Conservation (phyloP, 2,113 vertebrate genomes). For the Candoia aspera region DNA sequence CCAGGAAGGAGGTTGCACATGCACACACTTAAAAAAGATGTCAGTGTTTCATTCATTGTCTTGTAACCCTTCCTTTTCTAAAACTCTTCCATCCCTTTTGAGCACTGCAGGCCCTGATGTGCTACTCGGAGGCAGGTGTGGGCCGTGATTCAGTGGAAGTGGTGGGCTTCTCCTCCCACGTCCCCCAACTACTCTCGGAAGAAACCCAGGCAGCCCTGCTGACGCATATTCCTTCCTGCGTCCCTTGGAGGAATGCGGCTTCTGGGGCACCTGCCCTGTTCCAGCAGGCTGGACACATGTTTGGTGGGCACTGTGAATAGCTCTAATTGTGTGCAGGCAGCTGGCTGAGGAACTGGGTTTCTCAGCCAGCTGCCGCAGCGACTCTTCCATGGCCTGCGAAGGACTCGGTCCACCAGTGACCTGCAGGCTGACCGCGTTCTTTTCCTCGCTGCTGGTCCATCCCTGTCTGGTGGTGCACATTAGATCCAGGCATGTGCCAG, state of each 20-base stretch:
- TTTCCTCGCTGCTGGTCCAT: accelerated
- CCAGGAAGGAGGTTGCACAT: not conserved
- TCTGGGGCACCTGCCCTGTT: not conserved
- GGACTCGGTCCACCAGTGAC: not conserved
- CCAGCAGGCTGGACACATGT: not conserved
- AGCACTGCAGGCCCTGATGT: too few species aligned
- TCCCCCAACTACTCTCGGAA: too few species aligned
- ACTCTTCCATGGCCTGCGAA: not conserved
- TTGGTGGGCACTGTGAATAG: not conserved
- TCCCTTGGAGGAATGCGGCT: not conserved
- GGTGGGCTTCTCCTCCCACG: too few species aligned
- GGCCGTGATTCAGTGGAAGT: too few species aligned
- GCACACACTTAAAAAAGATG: too few species aligned
- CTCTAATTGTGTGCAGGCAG: not conserved
- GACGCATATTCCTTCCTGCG: not conserved
- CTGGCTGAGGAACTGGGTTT: not conserved
- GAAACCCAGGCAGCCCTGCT: not conserved
- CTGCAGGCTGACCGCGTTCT: accelerated
- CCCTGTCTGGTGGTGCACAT: not conserved
- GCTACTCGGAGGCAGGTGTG: too few species aligned
- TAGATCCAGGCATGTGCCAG: not conserved
- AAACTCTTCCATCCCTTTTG: not conserved
- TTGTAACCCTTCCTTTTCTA: too few species aligned
- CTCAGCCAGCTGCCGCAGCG: too few species aligned
- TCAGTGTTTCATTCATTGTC: too few species aligned